phyloP scores from a whole-genome alignment of 2,888 invertebrate species.

The Stenotaenia linearis region DNA sequence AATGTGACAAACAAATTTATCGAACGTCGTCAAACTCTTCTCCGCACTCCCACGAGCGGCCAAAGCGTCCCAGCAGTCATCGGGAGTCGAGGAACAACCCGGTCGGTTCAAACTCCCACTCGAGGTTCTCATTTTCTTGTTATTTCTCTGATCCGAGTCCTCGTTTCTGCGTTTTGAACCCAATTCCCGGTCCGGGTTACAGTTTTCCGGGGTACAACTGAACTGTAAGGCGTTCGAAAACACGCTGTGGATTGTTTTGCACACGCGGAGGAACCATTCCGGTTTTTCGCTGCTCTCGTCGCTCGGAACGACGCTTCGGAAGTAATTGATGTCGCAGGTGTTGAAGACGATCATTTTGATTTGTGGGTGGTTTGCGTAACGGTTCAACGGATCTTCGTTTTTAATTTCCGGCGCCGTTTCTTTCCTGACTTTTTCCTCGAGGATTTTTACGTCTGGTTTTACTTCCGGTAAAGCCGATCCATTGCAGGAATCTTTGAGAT shows the following conservation, averaged over 20 bases:
- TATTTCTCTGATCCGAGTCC: background rate
- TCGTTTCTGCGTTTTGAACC: background rate
- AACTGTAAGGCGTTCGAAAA: background rate
- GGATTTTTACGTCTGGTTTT: background rate
- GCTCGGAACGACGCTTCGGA: too few relatives aligned
- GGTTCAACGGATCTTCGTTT: background rate
- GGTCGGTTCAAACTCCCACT: background rate
- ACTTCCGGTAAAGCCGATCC: background rate
- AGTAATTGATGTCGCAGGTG: background rate
- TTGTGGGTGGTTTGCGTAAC: background rate
- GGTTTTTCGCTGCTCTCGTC: background rate
- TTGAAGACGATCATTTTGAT: background rate
- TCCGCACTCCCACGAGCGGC: background rate
- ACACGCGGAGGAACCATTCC: background rate
- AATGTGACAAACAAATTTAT: background rate
- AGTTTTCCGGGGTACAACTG: background rate
- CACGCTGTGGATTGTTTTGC: background rate
- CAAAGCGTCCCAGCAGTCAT: background rate
- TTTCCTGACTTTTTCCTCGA: background rate
- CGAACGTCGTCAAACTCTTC: background rate
- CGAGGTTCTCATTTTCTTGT: background rate
- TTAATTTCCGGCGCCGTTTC: background rate
- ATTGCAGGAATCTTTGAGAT: background rate
- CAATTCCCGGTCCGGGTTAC: too few relatives aligned
- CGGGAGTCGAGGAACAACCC: background rate